Evolutionary conservation across 2,113 vertebrate genomes (phyloP).

Genomic region (Vulpes vulpes): DNA sequence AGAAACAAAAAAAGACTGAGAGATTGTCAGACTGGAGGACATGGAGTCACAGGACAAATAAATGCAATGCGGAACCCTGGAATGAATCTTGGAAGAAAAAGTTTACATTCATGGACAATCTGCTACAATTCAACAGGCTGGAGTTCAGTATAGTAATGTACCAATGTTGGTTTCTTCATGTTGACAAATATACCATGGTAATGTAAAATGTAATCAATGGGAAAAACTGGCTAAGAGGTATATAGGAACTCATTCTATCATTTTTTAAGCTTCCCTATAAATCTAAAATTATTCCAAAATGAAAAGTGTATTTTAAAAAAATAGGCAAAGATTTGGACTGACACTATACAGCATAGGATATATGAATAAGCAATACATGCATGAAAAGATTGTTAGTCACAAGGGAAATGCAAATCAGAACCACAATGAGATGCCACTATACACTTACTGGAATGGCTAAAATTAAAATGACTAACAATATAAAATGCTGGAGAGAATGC

Average conservation of each 20-base stretch:
- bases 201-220: not conserved
- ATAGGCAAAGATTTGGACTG: not conserved
- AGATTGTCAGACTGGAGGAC: not conserved
- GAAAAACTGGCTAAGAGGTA: not conserved
- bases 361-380: not conserved
- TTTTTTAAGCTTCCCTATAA: not conserved
- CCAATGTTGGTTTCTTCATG: not conserved
- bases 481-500: not conserved
- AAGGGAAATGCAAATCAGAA: not conserved
- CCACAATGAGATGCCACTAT: not conserved
- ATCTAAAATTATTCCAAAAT: not conserved
- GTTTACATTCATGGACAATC: not conserved
- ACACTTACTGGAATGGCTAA: not conserved
- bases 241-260: not conserved
- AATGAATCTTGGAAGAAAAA: not conserved
- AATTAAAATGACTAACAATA: not conserved
- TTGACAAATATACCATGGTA: not conserved
- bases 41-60: not conserved
- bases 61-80: not conserved
- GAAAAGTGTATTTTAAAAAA: not conserved
- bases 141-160: not conserved
- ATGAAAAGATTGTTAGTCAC: not conserved
- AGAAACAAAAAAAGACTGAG: not conserved
- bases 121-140: not conserved
- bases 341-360: not conserved